phyloP scores from a whole-genome alignment of 2,888 invertebrate genomes.

The Camponotus fellah region DNA sequence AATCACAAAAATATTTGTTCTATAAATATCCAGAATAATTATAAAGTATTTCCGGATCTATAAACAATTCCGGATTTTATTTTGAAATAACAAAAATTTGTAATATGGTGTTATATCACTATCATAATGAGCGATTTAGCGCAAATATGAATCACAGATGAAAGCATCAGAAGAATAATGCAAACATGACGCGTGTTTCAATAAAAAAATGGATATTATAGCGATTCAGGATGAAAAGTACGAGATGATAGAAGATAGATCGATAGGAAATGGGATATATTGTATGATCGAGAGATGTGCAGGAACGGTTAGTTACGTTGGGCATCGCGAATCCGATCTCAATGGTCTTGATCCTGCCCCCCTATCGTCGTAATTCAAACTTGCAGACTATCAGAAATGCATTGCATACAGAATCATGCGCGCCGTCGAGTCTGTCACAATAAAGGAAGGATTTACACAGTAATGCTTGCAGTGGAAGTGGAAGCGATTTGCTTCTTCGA shows the following conservation, averaged over 20 bases:
- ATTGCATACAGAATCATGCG: slow-evolving; percentile 69
- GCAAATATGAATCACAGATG: neutral
- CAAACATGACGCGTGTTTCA: neutral
- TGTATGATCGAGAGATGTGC: slow-evolving; percentile 15
- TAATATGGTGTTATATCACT: neutral
- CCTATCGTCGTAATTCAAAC: slow-evolving; percentile 69
- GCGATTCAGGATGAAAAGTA: slow-evolving; percentile 15
- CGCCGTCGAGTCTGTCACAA: slow-evolving; percentile 41
- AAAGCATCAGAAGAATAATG: slow-evolving; percentile 1
- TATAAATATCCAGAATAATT: neutral
- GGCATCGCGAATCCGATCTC: slow-evolving; percentile 51
- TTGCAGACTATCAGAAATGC: slow-evolving; percentile 77
- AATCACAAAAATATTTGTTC: neutral
- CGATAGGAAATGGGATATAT: neutral
- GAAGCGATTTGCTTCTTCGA: slow-evolving; percentile 40
- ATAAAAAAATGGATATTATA: slow-evolving; percentile 18
- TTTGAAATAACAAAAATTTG: neutral
- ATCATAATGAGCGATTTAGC: slow-evolving; percentile 8
- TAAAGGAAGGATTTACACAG: slow-evolving; percentile 60
- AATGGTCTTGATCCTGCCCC: slow-evolving; percentile 56
- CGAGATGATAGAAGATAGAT: slow-evolving; percentile 7
- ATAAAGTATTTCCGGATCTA: too few relatives aligned
- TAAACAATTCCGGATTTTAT: neutral
- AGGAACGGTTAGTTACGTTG: slow-evolving; percentile 44
- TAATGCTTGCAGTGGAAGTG: slow-evolving; percentile 13